Evolutionary conservation across 2,888 invertebrate genomes (phyloP), one percentile per base, ranked within the genome.

Genomic region (Leptopilina drosophilae): DNA sequence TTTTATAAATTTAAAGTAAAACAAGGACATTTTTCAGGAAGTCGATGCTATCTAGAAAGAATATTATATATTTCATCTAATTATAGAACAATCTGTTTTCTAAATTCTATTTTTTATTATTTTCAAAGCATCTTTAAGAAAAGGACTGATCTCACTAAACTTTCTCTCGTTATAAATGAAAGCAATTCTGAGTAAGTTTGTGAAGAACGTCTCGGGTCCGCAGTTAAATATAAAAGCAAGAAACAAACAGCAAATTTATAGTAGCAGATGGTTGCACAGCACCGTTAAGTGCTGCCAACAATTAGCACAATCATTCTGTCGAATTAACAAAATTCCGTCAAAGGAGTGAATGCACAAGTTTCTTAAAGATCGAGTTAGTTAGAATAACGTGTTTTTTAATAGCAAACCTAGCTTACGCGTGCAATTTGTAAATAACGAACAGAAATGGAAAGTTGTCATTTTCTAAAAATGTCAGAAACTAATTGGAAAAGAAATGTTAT

Each of bases 91-190:
- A 20, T 20, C 20, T 20, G 20, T 20, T 20, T 20, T 42, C 7
- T 7, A 42, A 8, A 8, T 42, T 42, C 8, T 42, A 42, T 42
- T 8, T 42, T 42, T 42, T 7, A 42, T 8, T 6, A 7, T 42
- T 8, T 42, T 42, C 42, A 8, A 49, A 49, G 11, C 11, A 49
- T 49, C 49, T 49, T 49, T 49, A 9, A 49, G 4, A 77, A 77
- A 77, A 46, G 65, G 62, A 20, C 76, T 69, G 77, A 78, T 78
- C 80, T 76, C 80, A 77, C 81, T 78, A 79, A 80, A 82, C 82
- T 82, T 82, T 82, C 82, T 78, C 82, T 81, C 81, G 78, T 80
- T 49, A 49, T 49, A 12, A 11, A 49, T 78, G 82, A 82, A 73
- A 82, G 79, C 78, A 69, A 77, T 77, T 49, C 46, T 15, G 79